Evolutionary conservation across 2,113 vertebrate genomes (phyloP), one percentile per base, ranked within the genome.

Genomic region (Tylochromis polylepis): DNA sequence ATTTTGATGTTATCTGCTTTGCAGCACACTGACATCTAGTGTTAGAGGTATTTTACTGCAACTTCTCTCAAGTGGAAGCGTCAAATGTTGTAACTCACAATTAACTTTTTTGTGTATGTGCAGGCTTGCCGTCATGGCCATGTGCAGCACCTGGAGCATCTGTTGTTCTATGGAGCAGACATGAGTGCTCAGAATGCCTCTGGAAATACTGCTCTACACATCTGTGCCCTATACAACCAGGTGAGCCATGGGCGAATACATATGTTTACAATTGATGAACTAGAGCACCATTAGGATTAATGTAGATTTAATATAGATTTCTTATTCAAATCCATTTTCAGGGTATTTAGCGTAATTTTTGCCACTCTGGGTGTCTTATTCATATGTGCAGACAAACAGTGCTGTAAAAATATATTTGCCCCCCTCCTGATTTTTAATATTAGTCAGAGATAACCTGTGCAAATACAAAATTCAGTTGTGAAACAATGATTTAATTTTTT

Each of bases 221-320:
- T 97, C 95, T 97, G 97, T 46, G 98, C 97, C 53, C 97, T 98
- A 14, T 97, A 97, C 92, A 97, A 98, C 95, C 97, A 98, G 97
- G 98, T 97, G 95, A 97, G 96, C 6, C 0, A 12, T 5, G 8
- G 5, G 18, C 16, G 18, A 8, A 60, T 15, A 15, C 15, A 31
- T 24, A 24, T 41, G 75, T 72, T 72, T 22, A 72, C 43, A 75
- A 27, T 49, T 75, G 43, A 5, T 75, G 24, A 51, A 0, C 16
- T 20, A 27, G 70, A 77, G 43, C n/a, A 1, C n/a, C 22, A 24
- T 43, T 24, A 9, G 12, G 12, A 22, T 22, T 4, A 8, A 51
- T 77, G 10, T 27, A 75, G 15, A 75, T 11, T 29, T 49, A 46
- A 29, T 75, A 49, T 18, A 18, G 15, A 75, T 11, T 75, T 75